phyloP scores from a whole-genome alignment of 1,140 invertebrate genomes.

The Phymorhynchus buccinoides region DNA sequence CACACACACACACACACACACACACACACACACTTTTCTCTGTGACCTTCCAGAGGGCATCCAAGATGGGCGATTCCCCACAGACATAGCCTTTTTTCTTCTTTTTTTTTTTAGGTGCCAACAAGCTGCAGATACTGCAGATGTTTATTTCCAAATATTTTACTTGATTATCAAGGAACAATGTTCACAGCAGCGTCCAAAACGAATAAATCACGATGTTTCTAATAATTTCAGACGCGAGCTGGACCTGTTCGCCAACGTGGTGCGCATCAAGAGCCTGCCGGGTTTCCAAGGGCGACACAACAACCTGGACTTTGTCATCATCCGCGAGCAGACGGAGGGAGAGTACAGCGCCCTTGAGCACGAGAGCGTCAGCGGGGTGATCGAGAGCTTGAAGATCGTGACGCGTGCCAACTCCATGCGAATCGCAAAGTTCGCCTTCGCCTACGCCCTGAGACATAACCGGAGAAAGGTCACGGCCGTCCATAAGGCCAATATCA shows the following conservation, averaged over 20 bases:
- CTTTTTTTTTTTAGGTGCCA: too few species aligned
- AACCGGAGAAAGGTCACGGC: slow-evolving; percentile 83
- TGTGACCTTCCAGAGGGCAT: too few species aligned
- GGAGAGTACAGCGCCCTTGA: slow-evolving; percentile 98
- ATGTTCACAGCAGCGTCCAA: too few species aligned
- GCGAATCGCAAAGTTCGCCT: slow-evolving; percentile 98
- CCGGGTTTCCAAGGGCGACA: slow-evolving; percentile 93
- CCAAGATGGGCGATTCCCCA: too few species aligned
- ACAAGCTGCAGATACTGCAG: too few species aligned
- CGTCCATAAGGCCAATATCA: slow-evolving; percentile 99
- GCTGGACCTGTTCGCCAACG: slow-evolving; percentile 97
- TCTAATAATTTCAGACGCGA: too few species aligned
- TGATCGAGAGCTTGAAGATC: slow-evolving; percentile 98
- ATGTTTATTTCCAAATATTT: too few species aligned
- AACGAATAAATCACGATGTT: too few species aligned
- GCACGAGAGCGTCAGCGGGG: slow-evolving; percentile 93
- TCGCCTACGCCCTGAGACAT: slow-evolving; percentile 98
- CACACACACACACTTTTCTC: too few species aligned
- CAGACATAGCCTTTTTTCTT: too few species aligned
- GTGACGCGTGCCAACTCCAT: slow-evolving; percentile 94
- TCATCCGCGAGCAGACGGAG: slow-evolving; percentile 98
- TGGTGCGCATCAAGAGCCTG: slow-evolving; percentile 95
- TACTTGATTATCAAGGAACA: too few species aligned
- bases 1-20: too few species aligned
- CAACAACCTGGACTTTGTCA: slow-evolving; percentile 93